Percentiles rank a stretch among this genome's conserved stretches.
Evolutionary conservation across 2,888 invertebrate species (phyloP).

Genomic region (Clusia tigrina): DNA sequence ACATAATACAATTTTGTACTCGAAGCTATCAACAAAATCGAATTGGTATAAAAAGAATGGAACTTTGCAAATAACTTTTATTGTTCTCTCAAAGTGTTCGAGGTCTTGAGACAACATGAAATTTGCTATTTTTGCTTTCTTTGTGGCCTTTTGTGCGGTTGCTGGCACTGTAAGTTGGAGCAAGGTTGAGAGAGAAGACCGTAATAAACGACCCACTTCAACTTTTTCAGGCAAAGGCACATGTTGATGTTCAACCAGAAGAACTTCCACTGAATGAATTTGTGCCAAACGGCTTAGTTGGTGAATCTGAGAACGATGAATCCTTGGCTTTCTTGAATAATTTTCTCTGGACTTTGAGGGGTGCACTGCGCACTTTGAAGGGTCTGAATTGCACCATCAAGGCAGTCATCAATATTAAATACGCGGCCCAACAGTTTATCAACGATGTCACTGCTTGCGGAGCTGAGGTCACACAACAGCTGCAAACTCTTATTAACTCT

Average conservation of each 20-base stretch:
- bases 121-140: conserved; percentile 38
- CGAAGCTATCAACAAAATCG: too few species aligned
- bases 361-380: conserved; percentile 41
- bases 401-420: conserved; percentile 40
- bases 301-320: conserved; percentile 26
- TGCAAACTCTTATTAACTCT: conserved; percentile 42
- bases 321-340: conserved; percentile 15
- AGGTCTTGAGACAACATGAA: conserved; percentile 47
- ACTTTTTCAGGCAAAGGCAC: conserved; percentile 11
- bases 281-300: conserved; percentile 24
- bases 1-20: too few species aligned
- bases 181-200: neutral
- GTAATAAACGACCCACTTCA: neutral
- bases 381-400: conserved; percentile 50
- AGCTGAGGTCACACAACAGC: conserved; percentile 36
- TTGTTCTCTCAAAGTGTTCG: too few species aligned
- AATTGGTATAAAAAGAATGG: too few species aligned
- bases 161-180: conserved; percentile 37
- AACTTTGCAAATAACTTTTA: too few species aligned
- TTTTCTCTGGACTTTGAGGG: conserved; percentile 32
- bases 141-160: conserved; percentile 41
- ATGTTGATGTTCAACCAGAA: conserved; percentile 9
- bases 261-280: too few species aligned
- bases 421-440: conserved; percentile 39
- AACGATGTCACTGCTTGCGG: conserved; percentile 40